These are phyloP conservation scores for Drosophila tristis DNA, from an alignment of 1,140 invertebrate species.

Conservation along the genomic window DNA sequence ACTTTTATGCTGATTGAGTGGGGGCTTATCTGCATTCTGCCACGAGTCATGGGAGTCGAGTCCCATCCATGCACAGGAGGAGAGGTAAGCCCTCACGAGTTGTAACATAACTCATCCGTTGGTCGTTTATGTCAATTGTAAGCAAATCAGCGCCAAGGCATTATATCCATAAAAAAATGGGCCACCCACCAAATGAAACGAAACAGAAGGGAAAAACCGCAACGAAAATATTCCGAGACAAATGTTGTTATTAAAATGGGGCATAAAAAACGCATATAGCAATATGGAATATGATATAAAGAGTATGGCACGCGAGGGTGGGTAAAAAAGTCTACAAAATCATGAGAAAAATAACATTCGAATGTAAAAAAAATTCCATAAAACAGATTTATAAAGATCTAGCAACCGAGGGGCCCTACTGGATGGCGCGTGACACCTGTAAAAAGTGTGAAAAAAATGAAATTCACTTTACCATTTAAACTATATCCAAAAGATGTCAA, in stretches of 20 bases:
- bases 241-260: slow-evolving; percentile 80
- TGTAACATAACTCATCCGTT: slow-evolving; percentile 74
- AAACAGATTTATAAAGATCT: too few species aligned
- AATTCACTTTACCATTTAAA: too few species aligned
- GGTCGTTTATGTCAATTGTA: slow-evolving; percentile 79
- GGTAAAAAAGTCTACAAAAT: slow-evolving; percentile 7
- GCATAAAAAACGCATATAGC: slow-evolving; percentile 37
- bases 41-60: slow-evolving; percentile 6
- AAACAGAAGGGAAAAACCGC: slow-evolving; percentile 37
- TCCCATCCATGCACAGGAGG: neutral
- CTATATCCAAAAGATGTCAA: too few species aligned
- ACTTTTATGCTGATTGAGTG: slow-evolving; percentile 81
- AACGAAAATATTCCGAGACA: slow-evolving; percentile 61
- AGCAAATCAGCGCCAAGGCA: slow-evolving; percentile 73
- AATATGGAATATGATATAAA: slow-evolving; percentile 13
- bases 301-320: slow-evolving; percentile 41
- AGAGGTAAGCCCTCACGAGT: slow-evolving; percentile 49
- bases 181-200: neutral
- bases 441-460: too few species aligned
- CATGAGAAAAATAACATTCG: neutral
- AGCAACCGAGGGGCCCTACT: too few species aligned
- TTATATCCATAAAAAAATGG: slow-evolving; percentile 56
- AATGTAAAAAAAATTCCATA: too few species aligned
- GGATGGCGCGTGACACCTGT: too few species aligned
- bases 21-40: slow-evolving; percentile 63